Evolutionary conservation across 1,140 invertebrate genomes (phyloP), one percentile per base, ranked within the genome.

Genomic region (Drosophila orosa): DNA sequence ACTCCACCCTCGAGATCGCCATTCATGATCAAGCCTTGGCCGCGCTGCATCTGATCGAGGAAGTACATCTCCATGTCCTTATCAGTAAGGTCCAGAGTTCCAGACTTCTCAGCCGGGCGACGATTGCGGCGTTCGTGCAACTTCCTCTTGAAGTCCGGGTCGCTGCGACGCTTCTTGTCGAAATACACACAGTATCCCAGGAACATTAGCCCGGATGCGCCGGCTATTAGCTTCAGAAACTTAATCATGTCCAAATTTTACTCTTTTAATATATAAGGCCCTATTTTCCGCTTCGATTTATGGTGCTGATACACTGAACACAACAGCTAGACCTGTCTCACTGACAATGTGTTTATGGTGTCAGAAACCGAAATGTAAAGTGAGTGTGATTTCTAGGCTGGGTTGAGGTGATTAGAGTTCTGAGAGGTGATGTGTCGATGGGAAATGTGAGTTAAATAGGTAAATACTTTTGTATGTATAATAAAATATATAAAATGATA

Each of bases 161-260:
- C 98, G 90, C 93, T 96, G 86, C 98, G 95, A 55, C 98, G 94
- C 92, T 98, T 97, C 58, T 95, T 94, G 92, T 99, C 98, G 93
- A 99, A 99, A 93, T 99, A 99, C 75, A 98, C 95, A 92, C 98
- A 99, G 93, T 99, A 99, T 15, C 98, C 98, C 25, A 58, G n/a
- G 24, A 68, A 33, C 33, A 44, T 1, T 69, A 99, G 91, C 87
- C 99, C 97, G 74, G 97, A 92, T 17, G 96, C 95, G 25, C 97
- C 97, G 57, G 96, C 96, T 61, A 98, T 94, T 12, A 97, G 97
- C 35, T 96, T 97, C 48, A 96, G 19, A 74, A 50, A n/a, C 44
- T 52, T 72, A 63, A 87, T 54, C 82, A 91, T 91, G 22, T 72
- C 73, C 56, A 24, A 57, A 71, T 37, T 74, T 78, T 40, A 22